A percentile compares a stretch with the other conserved stretches of the same genome.
Evolutionary conservation across 2,888 invertebrate species (phyloP).

Genomic region (Ceraclea dissimilis): DNA sequence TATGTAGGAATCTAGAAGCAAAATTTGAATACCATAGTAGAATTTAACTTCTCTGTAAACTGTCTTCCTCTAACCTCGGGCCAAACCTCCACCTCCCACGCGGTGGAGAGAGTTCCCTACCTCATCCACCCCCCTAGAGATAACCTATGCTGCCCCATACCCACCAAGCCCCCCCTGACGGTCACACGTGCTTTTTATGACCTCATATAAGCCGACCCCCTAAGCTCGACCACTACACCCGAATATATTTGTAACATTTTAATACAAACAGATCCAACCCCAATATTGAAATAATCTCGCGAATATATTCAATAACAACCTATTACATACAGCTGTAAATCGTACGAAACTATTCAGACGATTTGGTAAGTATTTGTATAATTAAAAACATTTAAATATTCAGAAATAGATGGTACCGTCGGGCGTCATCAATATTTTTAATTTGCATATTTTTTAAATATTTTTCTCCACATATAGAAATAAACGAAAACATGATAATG

Average conservation of each 20-base stretch:
- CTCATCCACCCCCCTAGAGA: slow-evolving; percentile 1
- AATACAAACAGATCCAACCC: slow-evolving; percentile 1
- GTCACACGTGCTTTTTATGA: slow-evolving; percentile 26
- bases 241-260: slow-evolving; percentile 4
- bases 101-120: background rate
- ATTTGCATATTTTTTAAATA: no score
- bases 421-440: no score
- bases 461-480: no score
- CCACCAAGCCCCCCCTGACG: slow-evolving; percentile 10
- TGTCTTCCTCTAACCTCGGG: background rate
- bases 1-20: no score
- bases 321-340: background rate
- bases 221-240: slow-evolving; percentile 14
- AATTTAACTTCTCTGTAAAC: background rate
- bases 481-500: no score
- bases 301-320: background rate
- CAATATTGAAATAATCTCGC: background rate
- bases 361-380: background rate
- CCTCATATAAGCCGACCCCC: slow-evolving; percentile 23
- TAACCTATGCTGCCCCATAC: background rate
- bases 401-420: no score
- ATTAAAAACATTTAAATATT: background rate
- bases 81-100: background rate
- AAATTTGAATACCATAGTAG: background rate
- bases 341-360: background rate